Conservation (phyloP, 2,113 vertebrate genomes). For the Calcarius ornatus region DNA sequence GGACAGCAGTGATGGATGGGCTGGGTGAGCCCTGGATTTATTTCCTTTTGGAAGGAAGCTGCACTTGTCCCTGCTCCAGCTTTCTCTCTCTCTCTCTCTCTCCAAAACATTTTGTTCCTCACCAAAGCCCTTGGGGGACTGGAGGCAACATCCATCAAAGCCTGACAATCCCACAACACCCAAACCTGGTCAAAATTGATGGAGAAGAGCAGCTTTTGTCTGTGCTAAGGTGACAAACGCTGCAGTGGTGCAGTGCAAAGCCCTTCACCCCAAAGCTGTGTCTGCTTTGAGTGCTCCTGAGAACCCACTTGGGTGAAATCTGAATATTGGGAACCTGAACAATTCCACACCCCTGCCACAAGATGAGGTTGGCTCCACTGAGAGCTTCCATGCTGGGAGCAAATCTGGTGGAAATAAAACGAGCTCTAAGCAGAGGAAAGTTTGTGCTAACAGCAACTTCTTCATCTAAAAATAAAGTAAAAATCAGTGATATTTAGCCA, state of each 20-base stretch:
- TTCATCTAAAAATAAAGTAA: background rate
- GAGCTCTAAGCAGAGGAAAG: background rate
- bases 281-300: background rate
- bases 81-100: background rate
- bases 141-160: background rate
- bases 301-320: background rate
- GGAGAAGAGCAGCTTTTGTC: background rate
- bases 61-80: background rate
- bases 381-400: background rate
- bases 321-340: background rate
- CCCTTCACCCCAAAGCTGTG: background rate
- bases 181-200: background rate
- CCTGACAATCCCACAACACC: background rate
- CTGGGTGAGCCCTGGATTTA: background rate
- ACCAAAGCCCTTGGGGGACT: background rate
- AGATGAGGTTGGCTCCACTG: background rate
- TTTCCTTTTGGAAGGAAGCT: background rate
- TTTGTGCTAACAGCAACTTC: background rate
- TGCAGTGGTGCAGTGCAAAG: background rate
- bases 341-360: background rate
- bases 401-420: background rate
- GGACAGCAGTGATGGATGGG: background rate
- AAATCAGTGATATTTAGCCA: background rate
- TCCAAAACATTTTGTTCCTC: constrained; percentile 8
- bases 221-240: fast-evolving